Evolutionary conservation across 2,113 vertebrate species (phyloP).

Genomic region (Rostratula benghalensis): DNA sequence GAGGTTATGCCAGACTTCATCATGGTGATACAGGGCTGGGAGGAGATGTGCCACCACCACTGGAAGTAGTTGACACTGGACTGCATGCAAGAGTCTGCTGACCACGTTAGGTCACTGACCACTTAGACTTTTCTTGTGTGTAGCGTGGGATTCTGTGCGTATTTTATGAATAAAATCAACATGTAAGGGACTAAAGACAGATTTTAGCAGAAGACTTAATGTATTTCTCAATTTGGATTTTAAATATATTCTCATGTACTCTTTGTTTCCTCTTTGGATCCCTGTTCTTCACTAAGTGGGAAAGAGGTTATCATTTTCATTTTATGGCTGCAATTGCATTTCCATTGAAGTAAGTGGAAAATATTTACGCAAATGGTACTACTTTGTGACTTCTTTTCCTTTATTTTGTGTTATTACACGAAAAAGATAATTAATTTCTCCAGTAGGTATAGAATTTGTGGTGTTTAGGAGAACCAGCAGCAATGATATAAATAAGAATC

Average conservation of each 20-base stretch:
- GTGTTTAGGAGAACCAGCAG: background rate
- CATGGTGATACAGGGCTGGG: background rate
- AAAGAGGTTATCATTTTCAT: background rate
- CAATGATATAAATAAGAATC: background rate
- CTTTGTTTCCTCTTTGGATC: background rate
- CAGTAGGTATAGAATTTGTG: background rate
- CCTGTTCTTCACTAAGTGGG: background rate
- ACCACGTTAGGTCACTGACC: background rate
- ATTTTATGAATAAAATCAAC: background rate
- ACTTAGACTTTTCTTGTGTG: background rate
- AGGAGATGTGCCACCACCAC: background rate
- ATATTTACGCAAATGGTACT: background rate
- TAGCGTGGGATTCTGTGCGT: background rate
- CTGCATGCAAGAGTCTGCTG: background rate
- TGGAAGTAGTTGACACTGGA: background rate
- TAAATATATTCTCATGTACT: background rate
- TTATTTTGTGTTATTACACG: background rate
- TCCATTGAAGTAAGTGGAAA: background rate
- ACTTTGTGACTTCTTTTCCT: background rate
- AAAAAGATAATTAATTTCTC: background rate
- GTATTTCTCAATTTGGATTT: background rate
- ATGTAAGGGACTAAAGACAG: background rate
- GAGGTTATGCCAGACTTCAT: too few relatives aligned
- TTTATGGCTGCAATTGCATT: background rate
- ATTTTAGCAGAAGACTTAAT: background rate